Percentiles rank a stretch among this genome's conserved stretches.
These are phyloP conservation scores for Cyanoderma ruficeps DNA, from an alignment of 2,113 vertebrate species.

Conservation along the genomic window DNA sequence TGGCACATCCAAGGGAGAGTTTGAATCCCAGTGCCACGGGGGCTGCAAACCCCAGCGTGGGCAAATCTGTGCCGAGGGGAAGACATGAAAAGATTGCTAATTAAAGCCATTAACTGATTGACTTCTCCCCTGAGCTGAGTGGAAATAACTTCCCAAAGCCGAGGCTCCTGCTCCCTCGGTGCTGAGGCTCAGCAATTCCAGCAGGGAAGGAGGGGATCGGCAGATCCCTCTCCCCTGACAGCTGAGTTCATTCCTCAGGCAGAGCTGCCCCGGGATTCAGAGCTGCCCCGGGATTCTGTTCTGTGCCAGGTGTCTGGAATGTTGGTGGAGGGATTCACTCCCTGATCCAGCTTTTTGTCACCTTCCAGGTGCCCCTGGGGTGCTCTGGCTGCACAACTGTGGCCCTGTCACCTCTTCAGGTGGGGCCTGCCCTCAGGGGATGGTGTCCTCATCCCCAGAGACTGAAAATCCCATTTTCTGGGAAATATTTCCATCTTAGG, in stretches of 20 bases:
- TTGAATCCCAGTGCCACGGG: neutral
- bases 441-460: neutral
- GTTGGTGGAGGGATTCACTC: neutral
- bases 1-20: neutral
- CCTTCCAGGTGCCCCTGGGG: neutral
- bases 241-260: neutral
- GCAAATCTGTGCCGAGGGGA: neutral
- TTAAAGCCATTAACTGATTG: conserved; percentile 14
- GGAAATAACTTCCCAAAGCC: neutral
- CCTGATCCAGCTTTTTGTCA: neutral
- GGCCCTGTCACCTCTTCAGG: neutral
- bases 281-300: neutral
- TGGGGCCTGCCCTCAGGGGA: neutral
- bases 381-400: neutral
- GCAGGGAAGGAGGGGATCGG: neutral
- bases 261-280: neutral
- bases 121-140: neutral
- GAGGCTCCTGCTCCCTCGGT: neutral
- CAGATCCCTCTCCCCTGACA: neutral
- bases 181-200: neutral
- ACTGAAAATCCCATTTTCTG: neutral
- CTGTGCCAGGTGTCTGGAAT: neutral
- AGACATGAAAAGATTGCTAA: conserved; percentile 6
- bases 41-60: neutral
- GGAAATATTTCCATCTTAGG: neutral